Evolutionary conservation across 2,888 invertebrate species (phyloP).

Genomic region (Tachystola acroxantha): DNA sequence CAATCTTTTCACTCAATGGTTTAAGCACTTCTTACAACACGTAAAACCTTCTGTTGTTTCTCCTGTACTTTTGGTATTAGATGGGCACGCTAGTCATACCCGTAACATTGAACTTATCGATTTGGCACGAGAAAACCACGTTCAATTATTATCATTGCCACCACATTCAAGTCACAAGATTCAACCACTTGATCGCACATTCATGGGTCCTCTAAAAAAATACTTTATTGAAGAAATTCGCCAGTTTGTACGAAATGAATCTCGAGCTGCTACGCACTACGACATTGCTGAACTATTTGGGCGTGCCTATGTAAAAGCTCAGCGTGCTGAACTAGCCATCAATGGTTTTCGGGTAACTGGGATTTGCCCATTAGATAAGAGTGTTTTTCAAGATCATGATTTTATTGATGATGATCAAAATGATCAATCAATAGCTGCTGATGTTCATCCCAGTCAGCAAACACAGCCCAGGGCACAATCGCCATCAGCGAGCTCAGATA

Average conservation of each 20-base stretch:
- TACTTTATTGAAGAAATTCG: conserved; percentile 14
- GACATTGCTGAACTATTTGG: conserved; percentile 16
- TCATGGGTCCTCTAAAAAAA: conserved; percentile 14
- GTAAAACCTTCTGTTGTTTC: conserved; percentile 11
- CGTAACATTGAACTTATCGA: conserved; percentile 12
- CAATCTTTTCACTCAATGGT: conserved; percentile 16
- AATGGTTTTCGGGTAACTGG: conserved; percentile 7
- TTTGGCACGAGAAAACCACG: conserved; percentile 11
- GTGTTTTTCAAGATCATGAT: conserved; percentile 1
- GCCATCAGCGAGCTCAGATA: background rate
- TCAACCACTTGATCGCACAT: conserved; percentile 12
- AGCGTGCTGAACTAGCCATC: conserved; percentile 12
- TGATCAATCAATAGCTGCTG: background rate
- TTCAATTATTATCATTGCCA: conserved; percentile 10
- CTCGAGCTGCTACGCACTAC: conserved; percentile 3
- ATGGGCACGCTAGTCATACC: conserved; percentile 13
- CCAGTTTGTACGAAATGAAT: conserved; percentile 7
- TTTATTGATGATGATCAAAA: conserved; percentile 2
- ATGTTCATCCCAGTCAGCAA: background rate
- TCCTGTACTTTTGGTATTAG: conserved; percentile 13
- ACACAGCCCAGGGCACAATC: background rate
- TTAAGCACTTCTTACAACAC: conserved; percentile 14
- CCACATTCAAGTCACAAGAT: conserved; percentile 15
- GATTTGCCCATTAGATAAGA: conserved; percentile 2
- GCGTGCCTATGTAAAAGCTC: conserved; percentile 12